Evolutionary conservation across 2,797 vertebrate species (phyloP).

Genomic region (Lophius americanus): DNA sequence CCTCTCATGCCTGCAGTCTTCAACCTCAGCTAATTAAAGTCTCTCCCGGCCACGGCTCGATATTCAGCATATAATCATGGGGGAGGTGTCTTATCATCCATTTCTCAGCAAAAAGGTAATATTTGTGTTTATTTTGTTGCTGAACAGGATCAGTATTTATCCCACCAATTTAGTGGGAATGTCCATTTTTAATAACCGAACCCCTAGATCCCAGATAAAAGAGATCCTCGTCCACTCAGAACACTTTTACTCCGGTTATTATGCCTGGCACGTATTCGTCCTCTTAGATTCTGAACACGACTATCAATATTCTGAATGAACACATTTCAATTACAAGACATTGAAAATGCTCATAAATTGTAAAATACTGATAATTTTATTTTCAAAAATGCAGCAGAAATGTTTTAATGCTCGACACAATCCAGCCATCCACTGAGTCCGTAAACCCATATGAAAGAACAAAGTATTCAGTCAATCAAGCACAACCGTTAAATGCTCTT

Average conservation of each 20-base stretch:
- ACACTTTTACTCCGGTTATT: background rate
- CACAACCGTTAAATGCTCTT: slow-evolving; percentile 65
- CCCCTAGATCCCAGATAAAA: background rate
- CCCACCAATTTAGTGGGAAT: background rate
- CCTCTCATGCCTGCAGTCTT: background rate
- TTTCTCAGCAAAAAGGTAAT: background rate
- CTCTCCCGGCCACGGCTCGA: background rate
- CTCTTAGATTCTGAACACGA: background rate
- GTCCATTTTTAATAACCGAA: background rate
- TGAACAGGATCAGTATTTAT: background rate
- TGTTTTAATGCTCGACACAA: slow-evolving; percentile 80
- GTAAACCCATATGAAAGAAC: slow-evolving; percentile 73
- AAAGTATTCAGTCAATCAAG: slow-evolving; percentile 62
- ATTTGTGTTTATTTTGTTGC: background rate
- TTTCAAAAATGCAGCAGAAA: slow-evolving; percentile 93
- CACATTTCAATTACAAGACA: slow-evolving; percentile 53
- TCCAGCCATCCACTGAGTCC: slow-evolving; percentile 75
- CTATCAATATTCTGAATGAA: slow-evolving; percentile 25
- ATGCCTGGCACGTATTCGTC: background rate
- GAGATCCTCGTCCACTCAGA: background rate
- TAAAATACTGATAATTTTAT: slow-evolving; percentile 96
- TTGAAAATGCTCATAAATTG: slow-evolving; percentile 82
- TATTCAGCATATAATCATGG: background rate
- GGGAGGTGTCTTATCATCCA: background rate
- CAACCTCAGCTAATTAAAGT: background rate